These are phyloP conservation scores for Heliconius nattereri DNA, from an alignment of 1,140 invertebrate genomes.

Conservation along the genomic window DNA sequence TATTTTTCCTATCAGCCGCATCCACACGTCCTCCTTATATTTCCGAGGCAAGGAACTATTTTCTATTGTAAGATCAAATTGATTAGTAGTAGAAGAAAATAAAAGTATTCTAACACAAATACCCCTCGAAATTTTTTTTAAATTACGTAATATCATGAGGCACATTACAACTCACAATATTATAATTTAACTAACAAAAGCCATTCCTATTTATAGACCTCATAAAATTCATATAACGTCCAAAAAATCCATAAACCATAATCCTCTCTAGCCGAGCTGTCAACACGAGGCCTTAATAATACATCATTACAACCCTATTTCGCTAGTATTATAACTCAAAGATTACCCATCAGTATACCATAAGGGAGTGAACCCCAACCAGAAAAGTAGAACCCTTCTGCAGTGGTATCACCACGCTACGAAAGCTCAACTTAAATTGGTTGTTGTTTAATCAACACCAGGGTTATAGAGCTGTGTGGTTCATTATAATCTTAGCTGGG, in stretches of 20 bases:
- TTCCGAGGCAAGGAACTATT: too few species aligned
- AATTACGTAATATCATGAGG: not conserved
- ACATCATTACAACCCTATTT: conserved; percentile 72
- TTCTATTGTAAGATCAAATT: too few species aligned
- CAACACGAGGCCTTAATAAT: conserved; percentile 65
- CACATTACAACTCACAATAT: not conserved
- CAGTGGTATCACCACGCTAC: conserved; percentile 29
- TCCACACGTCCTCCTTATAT: too few species aligned
- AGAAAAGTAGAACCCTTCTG: conserved; percentile 39
- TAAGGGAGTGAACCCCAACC: conserved; percentile 53
- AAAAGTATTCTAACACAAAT: not conserved
- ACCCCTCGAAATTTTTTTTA: too few species aligned
- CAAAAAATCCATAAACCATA: conserved; percentile 45
- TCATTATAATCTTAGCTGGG: conserved; percentile 36
- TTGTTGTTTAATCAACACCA: conserved; percentile 41
- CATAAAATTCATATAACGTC: conserved; percentile 23
- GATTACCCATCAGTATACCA: conserved; percentile 68
- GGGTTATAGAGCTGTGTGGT: conserved; percentile 35
- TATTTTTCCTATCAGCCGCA: too few species aligned
- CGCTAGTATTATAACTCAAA: conserved; percentile 69
- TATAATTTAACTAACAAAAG: not conserved
- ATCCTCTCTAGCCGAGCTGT: conserved; percentile 60
- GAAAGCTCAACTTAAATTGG: conserved; percentile 50
- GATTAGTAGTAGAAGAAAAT: too few species aligned
- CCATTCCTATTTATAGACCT: conserved; percentile 16